A percentile compares a stretch with the other conserved stretches of the same genome.
Evolutionary conservation across 2,113 vertebrate species (phyloP).

Genomic region (Periophthalmodon schlosseri): DNA sequence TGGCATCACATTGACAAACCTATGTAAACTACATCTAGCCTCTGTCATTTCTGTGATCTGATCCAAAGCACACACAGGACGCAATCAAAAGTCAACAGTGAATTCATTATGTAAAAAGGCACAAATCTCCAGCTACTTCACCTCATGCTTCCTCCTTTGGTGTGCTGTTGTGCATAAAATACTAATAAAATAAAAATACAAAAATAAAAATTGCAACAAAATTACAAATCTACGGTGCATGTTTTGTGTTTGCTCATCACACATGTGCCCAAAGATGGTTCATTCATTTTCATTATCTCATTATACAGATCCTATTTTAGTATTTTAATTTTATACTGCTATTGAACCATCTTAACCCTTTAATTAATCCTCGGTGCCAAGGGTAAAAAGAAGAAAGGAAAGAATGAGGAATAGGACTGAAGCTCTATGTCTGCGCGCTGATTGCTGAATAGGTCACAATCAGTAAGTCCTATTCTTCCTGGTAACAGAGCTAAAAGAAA

Average conservation of each 20-base stretch:
- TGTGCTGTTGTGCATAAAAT: background rate
- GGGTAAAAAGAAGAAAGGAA: background rate
- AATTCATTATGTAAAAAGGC: background rate
- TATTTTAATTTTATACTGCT: background rate
- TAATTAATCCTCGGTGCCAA: background rate
- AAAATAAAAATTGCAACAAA: background rate
- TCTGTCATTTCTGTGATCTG: background rate
- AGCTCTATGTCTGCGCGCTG: slow-evolving; percentile 9
- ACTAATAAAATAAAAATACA: background rate
- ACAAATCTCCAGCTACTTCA: background rate
- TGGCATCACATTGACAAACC: no score
- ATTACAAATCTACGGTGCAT: background rate
- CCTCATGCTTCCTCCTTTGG: background rate
- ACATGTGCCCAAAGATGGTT: no score
- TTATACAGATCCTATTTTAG: no score
- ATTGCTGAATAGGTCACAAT: slow-evolving; percentile 30
- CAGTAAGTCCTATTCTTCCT: slow-evolving; percentile 29
- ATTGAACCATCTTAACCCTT: background rate
- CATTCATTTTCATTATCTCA: no score
- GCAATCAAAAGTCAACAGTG: background rate
- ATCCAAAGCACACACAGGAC: background rate
- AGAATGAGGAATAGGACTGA: background rate
- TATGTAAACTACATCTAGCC: no score
- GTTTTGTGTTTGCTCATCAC: background rate
- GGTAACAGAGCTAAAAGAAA: slow-evolving; percentile 20